Base-by-base conservation (phyloP, 1,140 invertebrate genomes). In the Heliconius hewitsoni region DNA sequence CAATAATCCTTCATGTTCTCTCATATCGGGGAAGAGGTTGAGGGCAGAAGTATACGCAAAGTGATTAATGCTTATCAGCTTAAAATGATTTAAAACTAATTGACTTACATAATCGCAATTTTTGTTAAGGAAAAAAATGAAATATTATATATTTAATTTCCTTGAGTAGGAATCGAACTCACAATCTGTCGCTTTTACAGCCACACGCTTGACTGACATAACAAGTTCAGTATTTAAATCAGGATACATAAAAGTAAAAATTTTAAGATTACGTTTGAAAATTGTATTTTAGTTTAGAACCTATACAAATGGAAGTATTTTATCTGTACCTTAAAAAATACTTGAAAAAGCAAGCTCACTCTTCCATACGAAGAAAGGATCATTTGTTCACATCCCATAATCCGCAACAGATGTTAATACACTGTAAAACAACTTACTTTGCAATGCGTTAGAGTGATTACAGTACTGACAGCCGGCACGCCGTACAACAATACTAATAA, bases 391-490 rank as follows among this genome's bases (percentile, higher is more conserved):
- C 71, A 39, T 72, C 8, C 19, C 18, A 16, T 39, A 72, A 72
- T 72, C 71, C 37, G 37, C n/a, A 76, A 76, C 79, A 80, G 74
- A 80, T 80, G 74, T 76, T 76, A 80, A 71, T 37, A n/a, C 57
- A 78, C 46, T 52, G 57, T 74, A 74, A 70, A 81, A 75, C 57
- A 37, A 81, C 84, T 80, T 89, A 94, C 93, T 85, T 93, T 94
- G 82, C 93, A 94, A 90, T 94, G 93, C 71, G 93, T 94, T 75
- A 94, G 81, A 42, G 93, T 94, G 74, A 93, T 86, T 19, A 93
- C 90, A 60, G 91, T 92, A 77, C 85, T 91, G 52, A 91, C 85
- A 80, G 91, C 91, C 23, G 92, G 92, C 73, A 94, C 89, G 37
- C 92, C 93, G 80, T 94, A 94, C 37, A 94, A 80, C 74, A 94